Conservation (phyloP, 2,888 invertebrate genomes). For the Melinopterus prodromus region DNA sequence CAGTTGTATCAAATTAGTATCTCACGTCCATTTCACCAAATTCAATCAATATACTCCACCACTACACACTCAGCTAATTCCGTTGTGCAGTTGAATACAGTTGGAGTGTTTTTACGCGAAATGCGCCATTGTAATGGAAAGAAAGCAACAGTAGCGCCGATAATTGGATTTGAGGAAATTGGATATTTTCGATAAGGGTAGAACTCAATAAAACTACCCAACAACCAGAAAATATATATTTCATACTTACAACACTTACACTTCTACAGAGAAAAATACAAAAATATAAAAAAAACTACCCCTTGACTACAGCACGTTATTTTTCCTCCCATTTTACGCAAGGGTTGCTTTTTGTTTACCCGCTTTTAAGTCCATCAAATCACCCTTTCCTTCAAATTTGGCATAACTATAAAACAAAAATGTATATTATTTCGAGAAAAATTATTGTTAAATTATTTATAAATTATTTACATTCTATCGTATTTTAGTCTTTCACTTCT, state of each 20-base stretch:
- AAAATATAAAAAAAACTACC: constrained; percentile 22
- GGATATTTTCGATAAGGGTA: constrained; percentile 39
- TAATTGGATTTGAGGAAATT: constrained; percentile 45
- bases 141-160: constrained; percentile 46
- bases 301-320: constrained; percentile 29
- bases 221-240: constrained; percentile 33
- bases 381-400: constrained; percentile 52
- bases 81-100: constrained; percentile 26
- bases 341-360: constrained; percentile 54
- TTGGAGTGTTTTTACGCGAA: constrained; percentile 40
- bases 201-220: constrained; percentile 38
- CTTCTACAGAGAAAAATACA: constrained; percentile 17
- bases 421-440: background rate
- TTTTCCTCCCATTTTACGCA: constrained; percentile 47
- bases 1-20: background rate
- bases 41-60: background rate
- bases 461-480: constrained; percentile 74
- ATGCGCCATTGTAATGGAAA: constrained; percentile 47
- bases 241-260: constrained; percentile 7
- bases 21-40: background rate
- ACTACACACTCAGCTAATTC: constrained; percentile 13
- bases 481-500: constrained; percentile 75
- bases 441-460: background rate
- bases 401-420: constrained; percentile 57
- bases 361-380: constrained; percentile 48